Conservation (phyloP, 2,113 vertebrate genomes). For the Saimiri boliviensis region DNA sequence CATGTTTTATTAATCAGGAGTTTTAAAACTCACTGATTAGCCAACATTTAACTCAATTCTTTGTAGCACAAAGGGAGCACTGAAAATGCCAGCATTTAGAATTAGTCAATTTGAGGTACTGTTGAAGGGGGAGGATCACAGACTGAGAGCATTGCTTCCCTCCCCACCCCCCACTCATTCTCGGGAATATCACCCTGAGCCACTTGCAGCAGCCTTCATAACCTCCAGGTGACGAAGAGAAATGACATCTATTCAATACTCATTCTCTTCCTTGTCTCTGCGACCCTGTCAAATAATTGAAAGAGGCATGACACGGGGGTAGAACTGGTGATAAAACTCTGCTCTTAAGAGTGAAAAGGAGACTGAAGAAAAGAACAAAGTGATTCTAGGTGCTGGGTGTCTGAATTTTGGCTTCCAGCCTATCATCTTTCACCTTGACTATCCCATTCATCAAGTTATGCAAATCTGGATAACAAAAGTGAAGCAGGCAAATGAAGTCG, state of each 20-base stretch:
- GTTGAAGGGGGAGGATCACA: not conserved
- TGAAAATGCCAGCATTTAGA: not conserved
- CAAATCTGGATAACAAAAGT: not conserved
- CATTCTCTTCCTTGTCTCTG: constrained; percentile 45
- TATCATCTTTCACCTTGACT: not conserved
- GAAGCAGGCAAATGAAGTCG: not conserved
- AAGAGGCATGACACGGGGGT: not conserved
- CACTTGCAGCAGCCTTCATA: not conserved
- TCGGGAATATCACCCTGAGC: not conserved
- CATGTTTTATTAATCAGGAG: constrained; percentile 43
- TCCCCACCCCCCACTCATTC: not conserved
- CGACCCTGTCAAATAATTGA: constrained; percentile 38
- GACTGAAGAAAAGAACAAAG: not conserved
- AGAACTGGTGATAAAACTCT: not conserved
- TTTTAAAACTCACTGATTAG: constrained; percentile 48
- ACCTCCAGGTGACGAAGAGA: constrained; percentile 23
- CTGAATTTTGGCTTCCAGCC: not conserved
- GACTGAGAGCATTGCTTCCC: not conserved
- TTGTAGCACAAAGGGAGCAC: not conserved
- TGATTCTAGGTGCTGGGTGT: not conserved
- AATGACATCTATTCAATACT: constrained; percentile 27
- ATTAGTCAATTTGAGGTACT: not conserved
- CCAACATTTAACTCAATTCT: not conserved
- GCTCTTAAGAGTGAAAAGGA: not conserved
- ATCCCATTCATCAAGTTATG: not conserved